Conservation (phyloP, 1,140 invertebrate genomes). For the Nasonia longicornis region DNA sequence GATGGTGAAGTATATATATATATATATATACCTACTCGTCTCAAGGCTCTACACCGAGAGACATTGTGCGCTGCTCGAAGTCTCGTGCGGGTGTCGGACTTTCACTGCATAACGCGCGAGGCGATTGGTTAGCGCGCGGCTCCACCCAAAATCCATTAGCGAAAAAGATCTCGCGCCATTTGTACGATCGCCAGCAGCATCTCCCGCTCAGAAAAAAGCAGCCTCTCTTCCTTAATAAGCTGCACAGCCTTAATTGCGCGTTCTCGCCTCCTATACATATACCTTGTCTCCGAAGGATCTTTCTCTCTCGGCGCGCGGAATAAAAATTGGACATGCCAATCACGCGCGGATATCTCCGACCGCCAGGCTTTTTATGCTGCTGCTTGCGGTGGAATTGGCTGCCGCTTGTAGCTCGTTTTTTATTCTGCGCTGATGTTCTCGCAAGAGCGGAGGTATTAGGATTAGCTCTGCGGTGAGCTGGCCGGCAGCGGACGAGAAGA, state of each 20-base stretch:
- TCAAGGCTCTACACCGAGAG: not conserved
- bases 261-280: not conserved
- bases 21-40: not conserved
- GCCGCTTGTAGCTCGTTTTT: not conserved
- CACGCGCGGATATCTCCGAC: slow-evolving; percentile 10
- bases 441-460: not conserved
- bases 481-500: not conserved
- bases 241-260: slow-evolving; percentile 57
- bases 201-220: not conserved
- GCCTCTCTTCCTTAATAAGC: slow-evolving; percentile 48
- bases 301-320: slow-evolving; percentile 24
- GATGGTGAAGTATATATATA: too few relatives aligned
- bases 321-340: slow-evolving; percentile 48
- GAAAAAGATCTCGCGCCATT: slow-evolving; percentile 61
- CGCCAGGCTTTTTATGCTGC: not conserved
- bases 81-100: slow-evolving; percentile 64
- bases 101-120: slow-evolving; percentile 57
- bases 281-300: slow-evolving; percentile 17
- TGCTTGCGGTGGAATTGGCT: not conserved
- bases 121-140: slow-evolving; percentile 66
- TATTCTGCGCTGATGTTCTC: not conserved
- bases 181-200: slow-evolving; percentile 50
- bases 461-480: slow-evolving; percentile 18
- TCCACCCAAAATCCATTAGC: slow-evolving; percentile 69
- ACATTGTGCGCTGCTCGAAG: slow-evolving; percentile 36